Conservation (phyloP, 1,140 invertebrate species). For the Pogonus chalceus region DNA sequence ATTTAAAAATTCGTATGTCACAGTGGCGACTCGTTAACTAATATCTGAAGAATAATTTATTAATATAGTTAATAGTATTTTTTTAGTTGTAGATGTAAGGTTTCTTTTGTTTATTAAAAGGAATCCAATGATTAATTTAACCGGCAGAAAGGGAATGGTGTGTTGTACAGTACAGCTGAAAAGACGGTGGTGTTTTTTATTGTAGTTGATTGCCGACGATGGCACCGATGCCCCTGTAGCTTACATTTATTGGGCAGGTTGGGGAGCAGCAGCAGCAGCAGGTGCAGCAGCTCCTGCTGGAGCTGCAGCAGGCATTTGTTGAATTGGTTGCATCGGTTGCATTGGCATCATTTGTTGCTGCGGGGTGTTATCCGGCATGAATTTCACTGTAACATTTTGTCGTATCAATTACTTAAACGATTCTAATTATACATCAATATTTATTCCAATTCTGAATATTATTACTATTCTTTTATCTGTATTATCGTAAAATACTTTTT, state of each 20-base stretch:
- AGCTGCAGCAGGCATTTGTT: neutral
- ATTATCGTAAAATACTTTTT: neutral
- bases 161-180: neutral
- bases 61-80: too few relatives aligned
- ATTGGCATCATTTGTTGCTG: slow-evolving; percentile 2
- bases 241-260: too few relatives aligned
- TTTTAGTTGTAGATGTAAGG: too few relatives aligned
- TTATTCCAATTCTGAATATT: neutral
- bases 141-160: too few relatives aligned
- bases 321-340: neutral
- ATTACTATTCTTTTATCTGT: neutral
- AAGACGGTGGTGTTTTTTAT: too few relatives aligned
- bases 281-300: neutral
- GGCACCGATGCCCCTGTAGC: too few relatives aligned
- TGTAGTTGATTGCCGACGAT: too few relatives aligned
- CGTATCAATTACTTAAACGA: neutral
- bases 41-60: too few relatives aligned
- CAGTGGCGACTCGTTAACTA: too few relatives aligned
- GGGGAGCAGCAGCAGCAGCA: neutral
- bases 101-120: too few relatives aligned
- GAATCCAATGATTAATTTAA: too few relatives aligned
- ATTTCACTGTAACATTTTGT: slow-evolving; percentile 26
- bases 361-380: slow-evolving; percentile 26
- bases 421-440: neutral
- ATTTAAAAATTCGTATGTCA: too few relatives aligned